These are phyloP conservation scores for Coenonympha arcania DNA, from an alignment of 2,888 invertebrate genomes.

Conservation along the genomic window DNA sequence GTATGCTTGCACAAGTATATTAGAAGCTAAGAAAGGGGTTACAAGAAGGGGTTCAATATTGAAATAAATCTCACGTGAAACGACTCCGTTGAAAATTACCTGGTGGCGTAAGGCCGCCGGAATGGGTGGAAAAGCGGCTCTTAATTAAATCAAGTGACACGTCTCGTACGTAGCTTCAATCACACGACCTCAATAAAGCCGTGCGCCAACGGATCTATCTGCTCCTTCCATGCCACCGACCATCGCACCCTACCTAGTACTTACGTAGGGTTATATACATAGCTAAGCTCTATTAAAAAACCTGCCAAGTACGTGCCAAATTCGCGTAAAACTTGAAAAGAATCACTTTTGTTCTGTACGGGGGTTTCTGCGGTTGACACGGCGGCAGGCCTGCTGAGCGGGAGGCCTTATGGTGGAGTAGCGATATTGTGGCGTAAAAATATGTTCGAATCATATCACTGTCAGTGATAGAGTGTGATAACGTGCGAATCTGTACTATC, in stretches of 20 bases:
- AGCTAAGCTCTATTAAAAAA: background rate
- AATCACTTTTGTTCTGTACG: too few species aligned
- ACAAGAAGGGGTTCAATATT: slow-evolving; percentile 49
- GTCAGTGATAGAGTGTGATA: too few species aligned
- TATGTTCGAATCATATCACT: too few species aligned
- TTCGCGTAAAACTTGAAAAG: too few species aligned
- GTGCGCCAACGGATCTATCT: slow-evolving; percentile 53
- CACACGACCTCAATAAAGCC: slow-evolving; percentile 71
- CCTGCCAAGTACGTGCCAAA: too few species aligned
- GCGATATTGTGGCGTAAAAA: too few species aligned
- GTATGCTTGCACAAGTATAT: slow-evolving; percentile 10
- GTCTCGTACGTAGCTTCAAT: slow-evolving; percentile 70
- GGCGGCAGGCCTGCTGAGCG: too few species aligned
- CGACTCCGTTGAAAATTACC: slow-evolving; percentile 66
- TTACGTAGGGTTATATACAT: background rate
- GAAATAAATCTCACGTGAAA: slow-evolving; percentile 65
- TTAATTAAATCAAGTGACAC: slow-evolving; percentile 75
- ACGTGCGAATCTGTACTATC: too few species aligned
- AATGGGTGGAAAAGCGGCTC: slow-evolving; percentile 69
- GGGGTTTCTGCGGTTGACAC: too few species aligned
- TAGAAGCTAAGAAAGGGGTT: slow-evolving; percentile 29
- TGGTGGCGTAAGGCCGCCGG: slow-evolving; percentile 59
- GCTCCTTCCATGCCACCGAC: slow-evolving; percentile 35
- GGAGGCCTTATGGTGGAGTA: too few species aligned
- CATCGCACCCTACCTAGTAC: background rate